phyloP scores from a whole-genome alignment of 2,888 invertebrate species.

The Cerastis rubricosa region DNA sequence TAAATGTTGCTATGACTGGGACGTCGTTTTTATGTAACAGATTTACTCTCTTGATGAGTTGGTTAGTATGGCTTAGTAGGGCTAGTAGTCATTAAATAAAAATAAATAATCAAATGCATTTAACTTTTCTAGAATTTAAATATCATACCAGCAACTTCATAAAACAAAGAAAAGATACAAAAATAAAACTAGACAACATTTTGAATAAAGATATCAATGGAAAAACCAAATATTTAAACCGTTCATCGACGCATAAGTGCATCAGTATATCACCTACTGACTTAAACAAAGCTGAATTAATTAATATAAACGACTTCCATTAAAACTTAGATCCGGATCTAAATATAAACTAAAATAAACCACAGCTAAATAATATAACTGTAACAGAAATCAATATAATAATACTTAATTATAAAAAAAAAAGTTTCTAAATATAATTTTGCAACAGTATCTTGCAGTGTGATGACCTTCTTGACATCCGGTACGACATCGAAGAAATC shows the following conservation, averaged over 20 bases:
- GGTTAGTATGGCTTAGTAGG: not conserved
- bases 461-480: conserved; percentile 44
- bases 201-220: not conserved
- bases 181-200: not conserved
- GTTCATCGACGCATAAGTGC: conserved; percentile 4
- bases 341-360: conserved; percentile 24
- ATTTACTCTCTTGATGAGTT: not conserved
- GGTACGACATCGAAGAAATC: not conserved
- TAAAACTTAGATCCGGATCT: conserved; percentile 45
- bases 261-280: conserved; percentile 28
- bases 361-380: conserved; percentile 38
- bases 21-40: not conserved
- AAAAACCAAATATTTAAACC: conserved; percentile 18
- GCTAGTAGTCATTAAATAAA: not conserved
- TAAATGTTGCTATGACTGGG: not conserved
- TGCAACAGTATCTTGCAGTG: conserved; percentile 41
- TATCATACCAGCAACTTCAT: too few species aligned
- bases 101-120: not conserved
- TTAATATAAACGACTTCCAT: conserved; percentile 37
- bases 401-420: conserved; percentile 46
- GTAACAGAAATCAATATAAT: conserved; percentile 48
- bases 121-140: not conserved
- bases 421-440: conserved; percentile 48
- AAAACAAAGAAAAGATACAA: not conserved
- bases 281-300: conserved; percentile 48